phyloP scores from a whole-genome alignment of 2,797 vertebrate species.

The Prunella strophiata region DNA sequence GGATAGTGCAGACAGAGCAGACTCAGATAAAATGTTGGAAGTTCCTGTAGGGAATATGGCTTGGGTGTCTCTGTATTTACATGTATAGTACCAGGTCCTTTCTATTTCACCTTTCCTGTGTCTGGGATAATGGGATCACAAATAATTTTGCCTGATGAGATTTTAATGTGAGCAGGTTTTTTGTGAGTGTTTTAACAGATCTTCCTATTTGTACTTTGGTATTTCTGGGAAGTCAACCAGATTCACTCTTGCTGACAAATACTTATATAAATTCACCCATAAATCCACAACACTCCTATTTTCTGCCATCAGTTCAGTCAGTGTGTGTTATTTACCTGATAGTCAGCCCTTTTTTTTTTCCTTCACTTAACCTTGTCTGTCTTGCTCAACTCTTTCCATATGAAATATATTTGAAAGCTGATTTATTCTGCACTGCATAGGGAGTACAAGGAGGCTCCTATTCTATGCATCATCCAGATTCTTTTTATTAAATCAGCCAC shows the following conservation, averaged over 20 bases:
- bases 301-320: constrained; percentile 11
- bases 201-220: not conserved
- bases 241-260: constrained; percentile 15
- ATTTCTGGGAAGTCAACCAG: constrained; percentile 23
- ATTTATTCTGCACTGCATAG: constrained; percentile 23
- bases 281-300: not conserved
- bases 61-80: not conserved
- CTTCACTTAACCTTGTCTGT: constrained; percentile 13
- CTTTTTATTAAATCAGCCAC: constrained; percentile 37
- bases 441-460: not conserved
- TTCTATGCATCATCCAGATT: not conserved
- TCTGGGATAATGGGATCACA: not conserved
- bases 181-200: not conserved
- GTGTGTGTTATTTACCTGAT: constrained; percentile 2
- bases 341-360: not conserved
- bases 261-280: not conserved
- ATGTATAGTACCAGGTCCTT: not conserved
- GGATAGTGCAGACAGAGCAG: not conserved
- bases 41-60: rapidly evolving
- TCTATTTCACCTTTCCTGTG: not conserved
- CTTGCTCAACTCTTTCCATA: not conserved
- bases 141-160: not conserved
- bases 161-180: not conserved
- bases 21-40: not conserved
- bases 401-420: constrained; percentile 27